Percentiles rank a stretch among this genome's conserved stretches.
Conservation (phyloP, 1,140 invertebrate species). For the Lysiphlebus fabarum region DNA sequence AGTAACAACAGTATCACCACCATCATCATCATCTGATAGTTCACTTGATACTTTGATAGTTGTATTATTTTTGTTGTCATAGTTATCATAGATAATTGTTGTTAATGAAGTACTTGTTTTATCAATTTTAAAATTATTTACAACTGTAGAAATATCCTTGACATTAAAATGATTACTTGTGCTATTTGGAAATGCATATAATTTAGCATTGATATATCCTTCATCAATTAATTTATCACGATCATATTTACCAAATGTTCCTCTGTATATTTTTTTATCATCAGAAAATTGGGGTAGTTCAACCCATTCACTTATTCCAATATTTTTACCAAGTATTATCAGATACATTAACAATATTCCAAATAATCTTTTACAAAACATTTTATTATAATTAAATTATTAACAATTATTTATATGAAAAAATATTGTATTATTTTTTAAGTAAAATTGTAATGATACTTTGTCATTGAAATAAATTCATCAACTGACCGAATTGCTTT, state of each 20-base stretch:
- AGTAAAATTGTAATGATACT: background rate
- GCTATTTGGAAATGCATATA: background rate
- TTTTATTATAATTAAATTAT: too few relatives aligned
- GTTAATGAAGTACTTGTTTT: background rate
- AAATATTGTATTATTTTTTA: too few relatives aligned
- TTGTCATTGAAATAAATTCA: background rate
- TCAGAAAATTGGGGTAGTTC: conserved; percentile 50
- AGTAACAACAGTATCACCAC: background rate
- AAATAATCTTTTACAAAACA: background rate
- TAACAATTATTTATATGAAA: too few relatives aligned
- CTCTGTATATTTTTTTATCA: conserved; percentile 40
- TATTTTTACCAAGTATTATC: conserved; percentile 18
- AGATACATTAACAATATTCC: conserved; percentile 13
- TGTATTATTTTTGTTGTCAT: background rate
- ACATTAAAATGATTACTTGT: background rate
- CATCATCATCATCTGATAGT: background rate
- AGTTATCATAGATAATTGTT: background rate
- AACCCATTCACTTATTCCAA: conserved; percentile 38
- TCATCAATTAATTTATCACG: background rate
- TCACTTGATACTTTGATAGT: background rate
- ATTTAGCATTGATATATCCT: background rate
- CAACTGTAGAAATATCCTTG: background rate
- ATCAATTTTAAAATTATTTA: background rate
- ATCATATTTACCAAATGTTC: conserved; percentile 5
- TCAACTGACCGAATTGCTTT: conserved; percentile 26